Evolutionary conservation across 1,140 invertebrate species (phyloP).

Genomic region (Lysiphlebus fabarum): DNA sequence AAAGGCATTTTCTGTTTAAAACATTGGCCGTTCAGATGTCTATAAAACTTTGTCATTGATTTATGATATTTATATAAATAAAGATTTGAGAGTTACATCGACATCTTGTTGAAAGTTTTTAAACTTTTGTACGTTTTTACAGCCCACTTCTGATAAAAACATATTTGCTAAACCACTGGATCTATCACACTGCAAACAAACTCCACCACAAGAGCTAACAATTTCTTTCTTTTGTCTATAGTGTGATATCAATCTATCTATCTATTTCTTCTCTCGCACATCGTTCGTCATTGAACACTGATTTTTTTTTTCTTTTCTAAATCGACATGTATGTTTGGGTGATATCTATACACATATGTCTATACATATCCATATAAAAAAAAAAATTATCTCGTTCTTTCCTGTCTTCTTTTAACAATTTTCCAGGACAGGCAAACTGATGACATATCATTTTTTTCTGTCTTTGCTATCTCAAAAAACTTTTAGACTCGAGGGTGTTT

Average conservation of each 20-base stretch:
- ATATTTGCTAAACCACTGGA: conserved; percentile 31
- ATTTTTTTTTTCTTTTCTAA: no score
- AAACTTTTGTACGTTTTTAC: neutral
- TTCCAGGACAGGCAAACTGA: conserved; percentile 17
- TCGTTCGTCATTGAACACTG: conserved; percentile 11
- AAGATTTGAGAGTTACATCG: conserved; percentile 1
- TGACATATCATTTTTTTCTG: conserved; percentile 21
- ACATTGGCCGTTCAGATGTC: conserved; percentile 5
- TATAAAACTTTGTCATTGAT: conserved; percentile 5
- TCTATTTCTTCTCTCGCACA: neutral
- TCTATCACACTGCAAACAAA: conserved; percentile 32
- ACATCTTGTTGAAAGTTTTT: conserved; percentile 14
- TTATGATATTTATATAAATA: conserved; percentile 5
- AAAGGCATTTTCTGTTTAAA: conserved; percentile 3
- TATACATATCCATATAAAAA: no score
- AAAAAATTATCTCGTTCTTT: neutral
- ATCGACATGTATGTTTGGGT: neutral
- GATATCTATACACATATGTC: neutral
- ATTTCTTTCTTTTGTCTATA: conserved; percentile 1
- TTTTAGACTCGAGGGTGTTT: conserved; percentile 8
- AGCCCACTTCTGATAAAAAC: conserved; percentile 34
- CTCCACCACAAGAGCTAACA: conserved; percentile 12
- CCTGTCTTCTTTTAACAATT: conserved; percentile 1
- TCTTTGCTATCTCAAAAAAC: conserved; percentile 17
- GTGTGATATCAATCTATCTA: neutral